These are phyloP conservation scores for Cololabis saira DNA, from an alignment of 2,113 vertebrate species.

Conservation along the genomic window DNA sequence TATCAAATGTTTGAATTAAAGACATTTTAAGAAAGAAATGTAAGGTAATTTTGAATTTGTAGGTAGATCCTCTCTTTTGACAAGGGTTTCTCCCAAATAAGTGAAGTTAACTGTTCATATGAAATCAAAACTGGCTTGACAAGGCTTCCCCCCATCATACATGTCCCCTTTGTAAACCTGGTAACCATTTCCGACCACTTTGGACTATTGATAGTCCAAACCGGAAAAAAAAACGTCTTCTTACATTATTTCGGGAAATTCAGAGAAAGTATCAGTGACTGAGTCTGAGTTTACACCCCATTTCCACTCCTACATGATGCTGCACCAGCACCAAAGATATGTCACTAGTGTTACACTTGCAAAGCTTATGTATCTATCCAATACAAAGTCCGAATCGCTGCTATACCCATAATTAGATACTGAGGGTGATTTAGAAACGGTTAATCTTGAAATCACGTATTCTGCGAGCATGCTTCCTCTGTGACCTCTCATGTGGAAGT, in stretches of 20 bases:
- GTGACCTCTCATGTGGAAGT: constrained; percentile 41
- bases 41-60: no score
- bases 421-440: background rate
- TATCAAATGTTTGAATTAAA: no score
- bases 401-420: constrained; percentile 3
- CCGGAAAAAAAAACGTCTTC: no score
- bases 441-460: background rate
- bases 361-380: background rate
- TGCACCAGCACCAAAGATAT: constrained; percentile 1
- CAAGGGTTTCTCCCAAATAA: constrained; percentile 15
- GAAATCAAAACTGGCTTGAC: background rate
- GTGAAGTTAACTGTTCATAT: background rate
- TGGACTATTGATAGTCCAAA: constrained; percentile 10
- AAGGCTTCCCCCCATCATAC: constrained; percentile 18
- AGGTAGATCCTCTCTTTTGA: no score
- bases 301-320: constrained; percentile 13
- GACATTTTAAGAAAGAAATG: no score
- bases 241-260: background rate
- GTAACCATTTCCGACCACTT: constrained; percentile 4
- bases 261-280: background rate
- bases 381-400: background rate
- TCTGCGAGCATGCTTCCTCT: background rate
- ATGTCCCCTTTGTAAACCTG: constrained; percentile 19
- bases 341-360: background rate
- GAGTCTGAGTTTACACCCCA: background rate